Evolutionary conservation across 2,797 vertebrate genomes (phyloP).

Genomic region (Acanthurus tractus): DNA sequence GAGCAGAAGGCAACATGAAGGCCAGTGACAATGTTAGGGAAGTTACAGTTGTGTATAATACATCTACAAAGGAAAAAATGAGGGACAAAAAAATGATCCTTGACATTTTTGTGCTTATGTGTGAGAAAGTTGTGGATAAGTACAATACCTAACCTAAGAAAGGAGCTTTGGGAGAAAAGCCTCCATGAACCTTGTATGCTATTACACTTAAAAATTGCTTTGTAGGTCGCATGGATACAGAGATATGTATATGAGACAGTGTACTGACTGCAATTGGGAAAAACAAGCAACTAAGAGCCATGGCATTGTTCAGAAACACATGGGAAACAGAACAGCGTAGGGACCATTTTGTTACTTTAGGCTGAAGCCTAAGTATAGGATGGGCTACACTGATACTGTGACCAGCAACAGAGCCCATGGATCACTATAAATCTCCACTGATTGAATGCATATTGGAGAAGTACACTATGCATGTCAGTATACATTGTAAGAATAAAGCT

Average conservation of each 20-base stretch:
- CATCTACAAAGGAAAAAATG: not conserved
- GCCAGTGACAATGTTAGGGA: too few relatives aligned
- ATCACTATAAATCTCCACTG: conserved; percentile 83
- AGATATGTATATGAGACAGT: conserved; percentile 18
- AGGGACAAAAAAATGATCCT: not conserved
- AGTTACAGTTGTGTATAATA: conserved; percentile 2
- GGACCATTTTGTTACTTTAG: conserved; percentile 30
- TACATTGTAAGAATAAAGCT: conserved; percentile 81
- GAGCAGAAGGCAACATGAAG: too few relatives aligned
- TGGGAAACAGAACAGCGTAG: conserved; percentile 36
- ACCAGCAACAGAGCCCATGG: conserved; percentile 76
- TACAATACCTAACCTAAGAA: conserved; percentile 33
- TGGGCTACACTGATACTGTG: conserved; percentile 47
- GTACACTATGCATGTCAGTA: conserved; percentile 76
- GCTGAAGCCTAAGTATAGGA: conserved; percentile 30
- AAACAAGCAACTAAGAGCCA: conserved; percentile 29
- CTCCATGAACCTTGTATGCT: conserved; percentile 36
- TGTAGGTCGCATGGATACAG: conserved; percentile 1
- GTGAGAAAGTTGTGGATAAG: conserved; percentile 29
- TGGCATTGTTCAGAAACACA: conserved; percentile 49
- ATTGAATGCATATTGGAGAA: conserved; percentile 87
- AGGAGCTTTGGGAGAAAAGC: conserved; percentile 38
- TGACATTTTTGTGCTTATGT: conserved; percentile 12
- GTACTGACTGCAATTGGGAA: not conserved
- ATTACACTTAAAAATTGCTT: conserved; percentile 52